A percentile compares a stretch with the other conserved stretches of the same genome.
Evolutionary conservation across 2,113 vertebrate genomes (phyloP).

Genomic region (Corythoichthys intestinalis): DNA sequence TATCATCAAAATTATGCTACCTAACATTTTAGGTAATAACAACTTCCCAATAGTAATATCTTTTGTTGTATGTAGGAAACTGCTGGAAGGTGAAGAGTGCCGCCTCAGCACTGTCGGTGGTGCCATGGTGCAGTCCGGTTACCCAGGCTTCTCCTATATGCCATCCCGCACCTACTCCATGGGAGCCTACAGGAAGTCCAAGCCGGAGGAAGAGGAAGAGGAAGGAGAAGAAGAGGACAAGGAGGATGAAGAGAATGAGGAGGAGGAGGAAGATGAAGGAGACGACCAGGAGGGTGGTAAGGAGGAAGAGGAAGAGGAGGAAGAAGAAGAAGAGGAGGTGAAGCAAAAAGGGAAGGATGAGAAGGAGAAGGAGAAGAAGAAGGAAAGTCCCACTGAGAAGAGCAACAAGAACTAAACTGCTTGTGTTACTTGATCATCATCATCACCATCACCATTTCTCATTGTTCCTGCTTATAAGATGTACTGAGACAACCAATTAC

Average conservation of each 20-base stretch:
- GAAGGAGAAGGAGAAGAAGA: conserved; percentile 47
- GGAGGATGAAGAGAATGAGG: conserved; percentile 38
- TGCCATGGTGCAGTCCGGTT: conserved; percentile 67
- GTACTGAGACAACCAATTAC: conserved; percentile 26
- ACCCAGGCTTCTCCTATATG: conserved; percentile 68
- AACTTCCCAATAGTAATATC: too few relatives aligned
- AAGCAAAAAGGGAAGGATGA: conserved; percentile 25
- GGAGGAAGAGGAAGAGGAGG: conserved; percentile 35
- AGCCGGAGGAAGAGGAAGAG: conserved; percentile 65
- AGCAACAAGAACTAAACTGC: conserved; percentile 69
- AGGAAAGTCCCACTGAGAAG: conserved; percentile 56
- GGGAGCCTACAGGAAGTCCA: conserved; percentile 63
- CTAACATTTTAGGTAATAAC: too few relatives aligned
- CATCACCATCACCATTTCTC: conserved; percentile 32
- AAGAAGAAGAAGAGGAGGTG: conserved; percentile 24
- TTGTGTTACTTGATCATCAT: conserved; percentile 12
- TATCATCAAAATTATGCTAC: too few relatives aligned
- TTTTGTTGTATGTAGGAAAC: conserved; percentile 66
- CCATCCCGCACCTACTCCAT: conserved; percentile 59
- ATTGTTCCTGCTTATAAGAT: conserved; percentile 28
- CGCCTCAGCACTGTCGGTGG: conserved; percentile 72
- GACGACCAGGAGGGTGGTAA: conserved; percentile 30
- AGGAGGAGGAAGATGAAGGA: conserved; percentile 21
- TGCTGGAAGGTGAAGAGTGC: conserved; percentile 81
- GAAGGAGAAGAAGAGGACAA: conserved; percentile 56